Evolutionary conservation across 2,888 invertebrate genomes (phyloP), one percentile per base, ranked within the genome.

Genomic region (Cataglyphis albicans): DNA sequence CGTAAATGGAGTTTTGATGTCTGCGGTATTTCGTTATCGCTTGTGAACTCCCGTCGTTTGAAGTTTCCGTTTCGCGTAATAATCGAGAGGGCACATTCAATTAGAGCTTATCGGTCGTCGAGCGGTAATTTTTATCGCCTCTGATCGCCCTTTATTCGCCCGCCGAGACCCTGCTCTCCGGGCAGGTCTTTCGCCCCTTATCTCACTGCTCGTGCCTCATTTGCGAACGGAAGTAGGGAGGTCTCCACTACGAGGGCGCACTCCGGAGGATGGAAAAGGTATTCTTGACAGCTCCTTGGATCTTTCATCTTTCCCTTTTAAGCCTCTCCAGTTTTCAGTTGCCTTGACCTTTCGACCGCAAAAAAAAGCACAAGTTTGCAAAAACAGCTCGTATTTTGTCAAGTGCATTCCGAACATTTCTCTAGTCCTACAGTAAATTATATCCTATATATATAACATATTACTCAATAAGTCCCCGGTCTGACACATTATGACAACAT

Each of bases 171-270:
- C 82, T 89, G 84, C 86, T 89, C 89, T 25, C 25, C 0, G 25
- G 25, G 87, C 85, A 86, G 88, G 88, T 61, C 83, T 90, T 86
- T 84, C 74, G 73, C 86, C 81, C 90, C n/a, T 91, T 91, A 90
- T 91, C 91, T 89, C 86, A 78, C 65, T 86, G 86, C 89, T 90
- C 84, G 88, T 90, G 89, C 90, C 90, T 90, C 90, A 91, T 90
- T 92, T 91, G 89, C 88, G 87, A 88, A 85, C 90, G 87, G 88
- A 84, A 89, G 87, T 32, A 12, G 80, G 68, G 86, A 83, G 81
- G 63, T 35, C 82, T 75, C 76, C 44, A 61, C 18, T 59, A 57
- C 5, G 59, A 59, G 61, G 29, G 76, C 21, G 18, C 55, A 64
- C 65, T 59, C 48, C 48, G 72, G 81, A 84, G 85, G 87, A 84